phyloP scores from a whole-genome alignment of 2,113 vertebrate species.

The Gallinago paraguaiae region DNA sequence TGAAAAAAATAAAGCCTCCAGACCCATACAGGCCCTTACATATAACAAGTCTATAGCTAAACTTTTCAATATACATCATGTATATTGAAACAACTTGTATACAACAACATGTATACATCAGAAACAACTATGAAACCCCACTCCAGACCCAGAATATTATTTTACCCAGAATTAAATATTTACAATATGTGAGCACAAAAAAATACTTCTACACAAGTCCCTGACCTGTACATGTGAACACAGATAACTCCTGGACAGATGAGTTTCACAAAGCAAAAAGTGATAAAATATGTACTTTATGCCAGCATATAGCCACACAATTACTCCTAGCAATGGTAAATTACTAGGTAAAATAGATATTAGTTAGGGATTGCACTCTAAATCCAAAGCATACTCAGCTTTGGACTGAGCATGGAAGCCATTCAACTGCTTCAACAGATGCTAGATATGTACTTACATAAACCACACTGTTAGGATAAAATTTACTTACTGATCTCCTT shows the following conservation, averaged over 20 bases:
- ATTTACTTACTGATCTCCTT: not conserved
- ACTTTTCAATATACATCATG: not conserved
- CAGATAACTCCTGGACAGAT: not conserved
- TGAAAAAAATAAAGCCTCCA: not conserved
- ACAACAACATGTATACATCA: no score
- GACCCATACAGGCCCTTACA: not conserved
- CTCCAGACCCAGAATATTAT: not conserved
- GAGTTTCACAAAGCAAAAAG: not conserved
- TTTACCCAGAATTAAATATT: not conserved
- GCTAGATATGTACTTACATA: not conserved
- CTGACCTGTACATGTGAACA: not conserved
- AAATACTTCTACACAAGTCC: not conserved
- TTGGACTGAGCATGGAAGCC: not conserved
- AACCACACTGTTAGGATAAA: not conserved
- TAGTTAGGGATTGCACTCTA: not conserved
- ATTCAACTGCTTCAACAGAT: not conserved
- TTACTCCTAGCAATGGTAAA: not conserved
- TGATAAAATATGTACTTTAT: not conserved
- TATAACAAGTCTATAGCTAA: not conserved
- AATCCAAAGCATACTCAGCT: not conserved
- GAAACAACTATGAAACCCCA: not conserved
- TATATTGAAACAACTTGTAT: no score
- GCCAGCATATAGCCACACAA: not conserved
- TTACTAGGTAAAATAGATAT: not conserved
- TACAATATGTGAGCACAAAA: not conserved